Percentiles rank a stretch among this genome's conserved stretches.
Conservation (phyloP, 2,888 invertebrate genomes). For the Lithophane socia region DNA sequence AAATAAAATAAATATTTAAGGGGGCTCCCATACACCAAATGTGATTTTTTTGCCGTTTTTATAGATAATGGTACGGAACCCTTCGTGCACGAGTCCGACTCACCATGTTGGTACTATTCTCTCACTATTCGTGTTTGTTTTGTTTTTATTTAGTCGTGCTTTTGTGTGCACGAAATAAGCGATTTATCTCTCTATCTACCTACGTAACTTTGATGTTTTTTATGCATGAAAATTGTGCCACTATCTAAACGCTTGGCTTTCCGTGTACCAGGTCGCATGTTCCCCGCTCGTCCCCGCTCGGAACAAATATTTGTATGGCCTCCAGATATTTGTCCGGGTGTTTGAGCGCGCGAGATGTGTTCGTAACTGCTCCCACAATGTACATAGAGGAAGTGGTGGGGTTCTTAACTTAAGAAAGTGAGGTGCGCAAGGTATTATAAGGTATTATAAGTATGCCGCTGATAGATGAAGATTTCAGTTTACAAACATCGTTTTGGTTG, state of each 20-base stretch:
- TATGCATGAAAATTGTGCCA: neutral
- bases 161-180: neutral
- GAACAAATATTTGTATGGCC: slow-evolving; percentile 36
- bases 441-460: neutral
- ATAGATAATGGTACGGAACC: too few species aligned
- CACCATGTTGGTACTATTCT: too few species aligned
- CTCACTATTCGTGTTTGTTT: too few species aligned
- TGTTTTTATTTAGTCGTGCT: too few species aligned
- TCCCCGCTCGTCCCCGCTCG: neutral
- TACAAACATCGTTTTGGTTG: neutral
- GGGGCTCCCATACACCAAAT: too few species aligned
- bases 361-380: slow-evolving; percentile 29
- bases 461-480: neutral
- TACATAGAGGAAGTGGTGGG: slow-evolving; percentile 15
- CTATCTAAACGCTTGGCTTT: slow-evolving; percentile 1
- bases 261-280: neutral
- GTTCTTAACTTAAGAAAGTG: neutral
- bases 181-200: neutral
- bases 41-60: too few species aligned
- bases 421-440: neutral
- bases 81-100: too few species aligned
- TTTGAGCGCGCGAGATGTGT: slow-evolving; percentile 30
- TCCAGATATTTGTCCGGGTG: slow-evolving; percentile 34
- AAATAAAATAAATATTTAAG: too few species aligned
- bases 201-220: neutral